Evolutionary conservation across 2,888 invertebrate species (phyloP), one percentile per base, ranked within the genome.

Genomic region (Nipponacmea schrenckii): DNA sequence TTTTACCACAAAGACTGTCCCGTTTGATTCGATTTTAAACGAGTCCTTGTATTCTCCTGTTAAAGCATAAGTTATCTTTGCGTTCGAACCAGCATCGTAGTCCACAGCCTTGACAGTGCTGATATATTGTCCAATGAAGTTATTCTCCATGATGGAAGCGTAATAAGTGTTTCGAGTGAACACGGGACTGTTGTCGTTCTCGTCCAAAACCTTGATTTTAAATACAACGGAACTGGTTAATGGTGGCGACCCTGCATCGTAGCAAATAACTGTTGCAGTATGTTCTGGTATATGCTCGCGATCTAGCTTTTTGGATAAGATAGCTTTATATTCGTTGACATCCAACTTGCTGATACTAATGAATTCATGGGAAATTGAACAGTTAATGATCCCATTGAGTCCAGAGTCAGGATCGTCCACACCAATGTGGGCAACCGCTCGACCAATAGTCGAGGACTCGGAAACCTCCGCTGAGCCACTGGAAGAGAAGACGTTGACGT

Each of bases 151-250:
- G 3, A 83, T 70, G 31, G 75, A 75, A 24, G 79, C 77, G 15
- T 72, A 71, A 64, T 83, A 82, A 12, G 69, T 72, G 10, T 64
- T n/a, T 31, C 77, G 68, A 8, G 75, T 94, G 87, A 97, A 97
- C 67, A 93, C 91, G 0, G 97, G 97, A 85, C 95, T 94, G 88
- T 96, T 96, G 89, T 97, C 97, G 89, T 98, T 97, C 67, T 94
- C 94, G 89, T 97, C 97, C 71, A 94, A 91, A 1, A 97, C 77
- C n/a, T 74, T 73, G 1, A 87, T 83, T 24, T 79, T 79, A 70
- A 87, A 83, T 27, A 74, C 73, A 3, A 75, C 76, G 24, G 76
- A 75, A 8, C 82, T 76, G 50, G 74, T 80, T 4, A 82, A 70
- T 7, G 77, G 67, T 26, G 83, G 83, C 2, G 44, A 50, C 8